Evolutionary conservation across 1,140 invertebrate genomes (phyloP).

Genomic region (Hirudo medicinalis): DNA sequence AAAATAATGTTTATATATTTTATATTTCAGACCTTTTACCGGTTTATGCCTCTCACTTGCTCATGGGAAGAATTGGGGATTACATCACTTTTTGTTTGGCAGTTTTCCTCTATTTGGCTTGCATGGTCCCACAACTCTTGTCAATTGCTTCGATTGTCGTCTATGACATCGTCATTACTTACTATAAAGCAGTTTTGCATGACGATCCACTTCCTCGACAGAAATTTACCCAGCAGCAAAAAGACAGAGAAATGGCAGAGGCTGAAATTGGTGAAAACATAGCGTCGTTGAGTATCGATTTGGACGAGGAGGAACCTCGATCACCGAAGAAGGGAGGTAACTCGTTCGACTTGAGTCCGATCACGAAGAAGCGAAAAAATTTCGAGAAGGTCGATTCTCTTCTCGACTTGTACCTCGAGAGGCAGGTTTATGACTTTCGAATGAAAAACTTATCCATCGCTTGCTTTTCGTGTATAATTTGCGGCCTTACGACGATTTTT

Average conservation of each 20-base stretch:
- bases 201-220: background rate
- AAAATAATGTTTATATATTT: background rate
- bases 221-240: background rate
- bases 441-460: background rate
- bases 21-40: constrained; percentile 34
- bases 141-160: constrained; percentile 42
- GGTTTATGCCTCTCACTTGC: constrained; percentile 36
- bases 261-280: background rate
- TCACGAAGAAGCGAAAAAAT: background rate
- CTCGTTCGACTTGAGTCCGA: background rate
- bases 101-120: constrained; percentile 40
- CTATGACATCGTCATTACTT: constrained; percentile 42
- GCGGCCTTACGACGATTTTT: background rate
- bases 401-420: background rate
- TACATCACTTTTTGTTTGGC: constrained; percentile 35
- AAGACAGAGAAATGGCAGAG: background rate
- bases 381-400: background rate
- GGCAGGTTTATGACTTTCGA: constrained; percentile 3
- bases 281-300: background rate
- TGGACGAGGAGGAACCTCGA: background rate
- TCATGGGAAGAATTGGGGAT: constrained; percentile 37
- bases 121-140: constrained; percentile 40
- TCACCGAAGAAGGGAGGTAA: no score
- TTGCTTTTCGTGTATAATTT: background rate
- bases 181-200: constrained; percentile 30